phyloP scores from a whole-genome alignment of 2,113 vertebrate species.

The Paramormyrops kingsleyae region DNA sequence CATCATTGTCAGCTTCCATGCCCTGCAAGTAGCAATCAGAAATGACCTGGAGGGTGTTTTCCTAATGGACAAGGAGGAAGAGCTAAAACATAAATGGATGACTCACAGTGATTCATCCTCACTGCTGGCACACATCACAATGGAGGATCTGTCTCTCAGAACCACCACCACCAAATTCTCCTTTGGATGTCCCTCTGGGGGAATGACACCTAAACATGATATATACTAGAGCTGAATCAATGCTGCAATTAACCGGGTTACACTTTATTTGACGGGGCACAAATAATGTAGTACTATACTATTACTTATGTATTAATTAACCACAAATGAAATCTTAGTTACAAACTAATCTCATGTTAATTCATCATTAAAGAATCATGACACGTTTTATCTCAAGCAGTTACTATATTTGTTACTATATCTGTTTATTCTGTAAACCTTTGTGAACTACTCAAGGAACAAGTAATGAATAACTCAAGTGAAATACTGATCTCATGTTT shows the following conservation, averaged over 20 bases:
- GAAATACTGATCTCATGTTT: not conserved
- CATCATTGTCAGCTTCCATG: constrained; percentile 82
- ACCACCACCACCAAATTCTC: constrained; percentile 72
- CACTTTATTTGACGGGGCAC: not conserved
- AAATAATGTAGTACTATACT: not conserved
- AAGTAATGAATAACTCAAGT: not conserved
- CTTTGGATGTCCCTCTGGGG: constrained; percentile 72
- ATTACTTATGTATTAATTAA: not conserved
- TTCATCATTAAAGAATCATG: not conserved
- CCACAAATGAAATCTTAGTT: not conserved
- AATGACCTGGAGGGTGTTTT: not conserved
- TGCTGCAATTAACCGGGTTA: not conserved
- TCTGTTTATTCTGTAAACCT: too few relatives aligned
- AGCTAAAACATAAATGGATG: not conserved
- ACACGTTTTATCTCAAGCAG: not conserved
- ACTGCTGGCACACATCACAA: constrained; percentile 81
- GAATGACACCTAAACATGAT: constrained; percentile 62
- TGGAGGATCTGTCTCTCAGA: constrained; percentile 63
- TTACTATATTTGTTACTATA: not conserved
- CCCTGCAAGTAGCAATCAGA: constrained; percentile 57
- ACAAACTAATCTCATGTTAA: not conserved
- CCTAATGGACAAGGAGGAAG: not conserved
- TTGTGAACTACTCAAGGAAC: too few relatives aligned
- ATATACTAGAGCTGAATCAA: not conserved
- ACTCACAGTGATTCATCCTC: constrained; percentile 85